Conservation (phyloP, 2,888 invertebrate species). For the Buathra laborator region DNA sequence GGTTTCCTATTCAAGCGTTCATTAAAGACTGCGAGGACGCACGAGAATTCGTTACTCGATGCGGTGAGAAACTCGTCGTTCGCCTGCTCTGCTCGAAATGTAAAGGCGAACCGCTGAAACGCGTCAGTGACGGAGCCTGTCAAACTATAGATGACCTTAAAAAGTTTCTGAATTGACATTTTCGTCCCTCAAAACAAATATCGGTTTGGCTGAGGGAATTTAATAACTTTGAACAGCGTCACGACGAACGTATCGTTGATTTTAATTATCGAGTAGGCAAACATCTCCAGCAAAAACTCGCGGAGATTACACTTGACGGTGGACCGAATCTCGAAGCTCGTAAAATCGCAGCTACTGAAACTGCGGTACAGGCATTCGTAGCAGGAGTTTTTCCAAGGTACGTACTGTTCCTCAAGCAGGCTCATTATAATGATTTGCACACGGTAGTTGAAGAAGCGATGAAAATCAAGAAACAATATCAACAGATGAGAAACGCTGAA, state of each 20-base stretch:
- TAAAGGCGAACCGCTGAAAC: no score
- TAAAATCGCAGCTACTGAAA: not conserved
- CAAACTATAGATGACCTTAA: not conserved
- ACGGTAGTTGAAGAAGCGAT: not conserved
- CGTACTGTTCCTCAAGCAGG: not conserved
- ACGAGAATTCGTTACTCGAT: not conserved
- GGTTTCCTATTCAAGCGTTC: not conserved
- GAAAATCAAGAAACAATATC: not conserved
- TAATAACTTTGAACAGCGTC: no score
- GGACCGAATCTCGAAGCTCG: not conserved
- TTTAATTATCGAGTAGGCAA: not conserved
- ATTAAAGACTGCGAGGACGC: constrained; percentile 1
- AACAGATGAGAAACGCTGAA: not conserved
- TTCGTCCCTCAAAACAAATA: not conserved
- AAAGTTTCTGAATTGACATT: not conserved
- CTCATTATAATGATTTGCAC: not conserved
- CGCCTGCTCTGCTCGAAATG: not conserved
- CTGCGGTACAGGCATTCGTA: not conserved
- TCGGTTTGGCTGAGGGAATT: not conserved
- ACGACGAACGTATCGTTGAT: not conserved
- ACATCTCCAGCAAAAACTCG: not conserved
- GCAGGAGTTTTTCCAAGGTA: not conserved
- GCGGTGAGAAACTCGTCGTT: not conserved
- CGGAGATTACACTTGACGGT: not conserved
- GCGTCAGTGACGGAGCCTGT: not conserved